Evolutionary conservation across 1,140 invertebrate genomes (phyloP), one percentile per base, ranked within the genome.

Genomic region (Ceratina australensis): DNA sequence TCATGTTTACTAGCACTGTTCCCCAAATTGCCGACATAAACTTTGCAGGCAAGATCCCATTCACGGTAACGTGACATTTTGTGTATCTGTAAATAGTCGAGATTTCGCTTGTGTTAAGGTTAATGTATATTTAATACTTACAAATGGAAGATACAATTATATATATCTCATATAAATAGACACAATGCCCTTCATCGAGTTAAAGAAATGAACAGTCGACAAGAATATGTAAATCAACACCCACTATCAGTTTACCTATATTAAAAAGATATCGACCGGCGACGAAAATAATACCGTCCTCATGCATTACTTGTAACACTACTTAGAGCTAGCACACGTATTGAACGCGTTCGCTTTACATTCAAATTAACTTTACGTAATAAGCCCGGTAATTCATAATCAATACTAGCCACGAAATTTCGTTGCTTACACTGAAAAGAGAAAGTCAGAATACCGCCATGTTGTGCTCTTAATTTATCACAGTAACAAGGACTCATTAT

Each of bases 11-110:
- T 97, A 13, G 97, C 97, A 87, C 96, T 97, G 67, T 96, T 97
- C 13, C 97, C 97, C 54, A 99, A 93, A 92, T 99, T 99, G 24
- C 99, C 99, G n/a, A 99, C 97, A 91, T 99, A 99, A 0, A 99
- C 98, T 93, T 99, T 99, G 92, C 98, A 99, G 24, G 97, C 97
- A 54, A 98, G 92, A 89, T 98, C 97, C 97, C 97, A 98, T 91
- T 98, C 97, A 75, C 97, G 94, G 92, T 97, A 97, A 79, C 96
- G 94, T 80, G 95, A 95, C 95, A 84, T 86, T 61, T 82, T 77
- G 15, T 18, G 15, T 42, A 42, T 22, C 74, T 81, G 26, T 12
- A 72, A 77, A 54, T 15, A 71, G 66, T 28, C n/a, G 47, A 7
- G 42, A 20, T 33, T 24, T 52, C 4, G 0, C 33, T 22, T 10